Evolutionary conservation across 1,140 invertebrate species (phyloP).

Genomic region (Drosophila trapezifrons): DNA sequence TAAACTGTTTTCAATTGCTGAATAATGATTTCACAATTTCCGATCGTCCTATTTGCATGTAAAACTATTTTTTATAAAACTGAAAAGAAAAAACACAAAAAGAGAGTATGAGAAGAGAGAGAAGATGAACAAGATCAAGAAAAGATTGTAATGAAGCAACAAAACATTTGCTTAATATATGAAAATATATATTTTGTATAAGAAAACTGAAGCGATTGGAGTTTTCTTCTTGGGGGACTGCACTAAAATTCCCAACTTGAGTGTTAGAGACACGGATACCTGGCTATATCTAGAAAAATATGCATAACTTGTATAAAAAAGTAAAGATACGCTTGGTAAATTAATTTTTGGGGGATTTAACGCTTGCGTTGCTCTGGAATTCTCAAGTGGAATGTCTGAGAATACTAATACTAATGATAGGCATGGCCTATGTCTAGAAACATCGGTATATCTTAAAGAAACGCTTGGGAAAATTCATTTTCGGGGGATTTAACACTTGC

Average conservation of each 20-base stretch:
- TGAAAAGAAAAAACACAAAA: slow-evolving; percentile 15
- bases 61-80: slow-evolving; percentile 61
- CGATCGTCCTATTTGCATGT: slow-evolving; percentile 69
- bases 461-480: too few relatives aligned
- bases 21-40: slow-evolving; percentile 45
- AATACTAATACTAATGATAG: too few relatives aligned
- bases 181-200: slow-evolving; percentile 69
- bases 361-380: not conserved
- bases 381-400: not conserved
- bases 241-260: not conserved
- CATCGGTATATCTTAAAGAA: too few relatives aligned
- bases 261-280: too few relatives aligned
- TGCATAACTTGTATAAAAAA: slow-evolving; percentile 20
- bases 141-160: slow-evolving; percentile 33
- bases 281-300: slow-evolving; percentile 14
- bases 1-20: slow-evolving; percentile 31
- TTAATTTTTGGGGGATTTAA: not conserved
- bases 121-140: slow-evolving; percentile 41
- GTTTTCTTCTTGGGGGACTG: not conserved
- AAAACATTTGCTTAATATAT: slow-evolving; percentile 59
- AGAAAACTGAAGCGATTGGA: slow-evolving; percentile 19
- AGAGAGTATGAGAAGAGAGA: slow-evolving; percentile 1
- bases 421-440: too few relatives aligned
- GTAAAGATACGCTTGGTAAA: not conserved
- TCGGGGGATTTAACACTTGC: too few relatives aligned